Percentiles rank a stretch among this genome's conserved stretches.
phyloP scores from a whole-genome alignment of 1,140 invertebrate genomes.

The Thalassaphorura encarpata region DNA sequence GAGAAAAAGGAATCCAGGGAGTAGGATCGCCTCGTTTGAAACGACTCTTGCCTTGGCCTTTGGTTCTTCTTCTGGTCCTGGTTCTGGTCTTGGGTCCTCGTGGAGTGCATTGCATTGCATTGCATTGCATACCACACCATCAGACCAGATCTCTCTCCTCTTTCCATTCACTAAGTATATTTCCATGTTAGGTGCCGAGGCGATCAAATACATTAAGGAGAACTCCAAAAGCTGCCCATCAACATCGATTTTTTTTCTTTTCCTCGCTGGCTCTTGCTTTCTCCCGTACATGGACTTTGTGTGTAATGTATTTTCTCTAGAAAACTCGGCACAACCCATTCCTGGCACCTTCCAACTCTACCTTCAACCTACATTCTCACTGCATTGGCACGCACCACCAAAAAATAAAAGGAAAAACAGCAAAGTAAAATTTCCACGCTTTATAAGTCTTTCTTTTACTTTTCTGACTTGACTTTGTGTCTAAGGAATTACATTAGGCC shows the following conservation, averaged over 20 bases:
- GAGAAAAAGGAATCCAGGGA: neutral
- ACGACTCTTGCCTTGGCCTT: too few species aligned
- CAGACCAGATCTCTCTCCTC: constrained; percentile 4
- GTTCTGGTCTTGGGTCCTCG: too few species aligned
- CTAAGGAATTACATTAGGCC: too few species aligned
- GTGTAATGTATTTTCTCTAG: neutral
- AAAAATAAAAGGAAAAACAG: too few species aligned
- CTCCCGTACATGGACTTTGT: neutral
- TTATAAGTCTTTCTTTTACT: too few species aligned
- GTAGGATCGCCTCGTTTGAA: neutral
- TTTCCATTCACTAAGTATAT: constrained; percentile 18
- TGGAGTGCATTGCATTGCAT: neutral
- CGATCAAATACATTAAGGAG: constrained; percentile 12
- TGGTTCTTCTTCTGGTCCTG: too few species aligned
- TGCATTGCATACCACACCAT: constrained; percentile 4
- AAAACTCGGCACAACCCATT: neutral
- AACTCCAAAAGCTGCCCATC: constrained; percentile 13
- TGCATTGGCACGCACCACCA: too few species aligned
- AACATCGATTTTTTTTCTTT: constrained; percentile 17
- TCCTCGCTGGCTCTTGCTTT: neutral
- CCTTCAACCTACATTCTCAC: neutral
- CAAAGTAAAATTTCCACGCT: too few species aligned
- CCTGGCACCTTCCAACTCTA: neutral
- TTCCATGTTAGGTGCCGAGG: constrained; percentile 20
- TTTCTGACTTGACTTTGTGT: too few species aligned